Percentiles rank a stretch among this genome's conserved stretches.
Evolutionary conservation across 35 echinoderm and acorn worm genomes (phyloP).

Genomic region (Hemicentrotus pulcherrimus): DNA sequence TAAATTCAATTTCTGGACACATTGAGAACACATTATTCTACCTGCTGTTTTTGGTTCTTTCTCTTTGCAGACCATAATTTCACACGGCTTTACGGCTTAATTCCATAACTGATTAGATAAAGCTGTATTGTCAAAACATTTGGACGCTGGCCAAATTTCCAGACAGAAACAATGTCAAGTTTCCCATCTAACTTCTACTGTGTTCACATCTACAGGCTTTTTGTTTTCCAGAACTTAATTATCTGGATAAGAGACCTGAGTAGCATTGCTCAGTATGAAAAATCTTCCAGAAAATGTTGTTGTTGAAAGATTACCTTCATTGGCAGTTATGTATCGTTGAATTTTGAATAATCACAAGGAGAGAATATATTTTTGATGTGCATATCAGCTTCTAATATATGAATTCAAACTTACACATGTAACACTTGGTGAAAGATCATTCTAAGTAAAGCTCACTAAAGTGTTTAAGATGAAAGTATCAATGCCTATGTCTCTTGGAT

Average conservation of each 20-base stretch:
- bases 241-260: too few relatives aligned
- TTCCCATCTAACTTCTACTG: neutral
- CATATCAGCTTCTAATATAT: too few relatives aligned
- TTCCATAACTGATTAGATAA: conserved; percentile 19
- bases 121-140: conserved; percentile 5
- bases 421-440: too few relatives aligned
- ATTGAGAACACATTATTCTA: neutral
- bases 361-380: neutral
- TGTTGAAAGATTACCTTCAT: too few relatives aligned
- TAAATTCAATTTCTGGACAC: neutral
- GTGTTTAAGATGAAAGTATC: too few relatives aligned
- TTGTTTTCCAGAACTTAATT: too few relatives aligned
- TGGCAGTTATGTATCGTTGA: too few relatives aligned
- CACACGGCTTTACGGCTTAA: neutral
- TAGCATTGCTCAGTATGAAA: too few relatives aligned
- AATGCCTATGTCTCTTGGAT: too few relatives aligned
- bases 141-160: neutral
- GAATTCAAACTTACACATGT: too few relatives aligned
- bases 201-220: neutral
- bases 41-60: neutral
- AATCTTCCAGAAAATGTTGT: neutral
- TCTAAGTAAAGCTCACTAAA: too few relatives aligned
- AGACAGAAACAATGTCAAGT: neutral
- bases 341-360: neutral
- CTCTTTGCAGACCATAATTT: neutral